Base-by-base conservation (phyloP, 2,888 invertebrate genomes). In the Volucella inflata region DNA sequence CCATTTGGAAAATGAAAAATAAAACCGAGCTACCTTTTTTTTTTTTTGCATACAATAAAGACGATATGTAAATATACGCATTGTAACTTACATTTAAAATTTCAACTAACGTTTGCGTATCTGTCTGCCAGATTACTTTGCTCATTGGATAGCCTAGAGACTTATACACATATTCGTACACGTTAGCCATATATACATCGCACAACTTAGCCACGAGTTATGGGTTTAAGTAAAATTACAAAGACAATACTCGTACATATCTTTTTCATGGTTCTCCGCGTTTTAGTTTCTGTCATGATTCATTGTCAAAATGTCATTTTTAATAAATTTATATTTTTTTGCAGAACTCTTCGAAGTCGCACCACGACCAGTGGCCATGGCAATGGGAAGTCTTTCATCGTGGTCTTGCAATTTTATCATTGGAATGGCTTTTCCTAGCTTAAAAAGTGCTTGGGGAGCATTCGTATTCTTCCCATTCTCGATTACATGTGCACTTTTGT, bases 351-450 rank as follows among this genome's bases (percentile, higher is more conserved):
- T 97, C 90, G 96, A 97, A 89, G 95, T 96, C 80, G 96, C 95
- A 0, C 96, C 97, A 0, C 94, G 97, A n/a, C 95, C 96, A 0
- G 95, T 95, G 17, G 97, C 96, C 67, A 97, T 97, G 97, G 95
- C 97, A 59, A 93, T 97, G 91, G 97, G 97, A 51, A 97, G 97
- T 83, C 94, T 97, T 89, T 94, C 95, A 81, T 98, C 97, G 91
- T 98, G 98, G 98, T 94, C 94, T 0, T 97, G 96, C 55, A 98
- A 98, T 93, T 97, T 98, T 91, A 90, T 97, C 8, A 95, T 98
- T 83, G 97, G 96, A 42, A 95, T 97, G 94, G 93, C 94, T 17
- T 97, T 97, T 92, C 95, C 95, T 9, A 91, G 93, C 11, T 90
- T 97, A 90, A 93, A 95, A 87, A 91, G 91, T 14, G 88, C 92